Conservation (phyloP, 2,797 vertebrate species). For the Oryzias dopingdopingensis region DNA sequence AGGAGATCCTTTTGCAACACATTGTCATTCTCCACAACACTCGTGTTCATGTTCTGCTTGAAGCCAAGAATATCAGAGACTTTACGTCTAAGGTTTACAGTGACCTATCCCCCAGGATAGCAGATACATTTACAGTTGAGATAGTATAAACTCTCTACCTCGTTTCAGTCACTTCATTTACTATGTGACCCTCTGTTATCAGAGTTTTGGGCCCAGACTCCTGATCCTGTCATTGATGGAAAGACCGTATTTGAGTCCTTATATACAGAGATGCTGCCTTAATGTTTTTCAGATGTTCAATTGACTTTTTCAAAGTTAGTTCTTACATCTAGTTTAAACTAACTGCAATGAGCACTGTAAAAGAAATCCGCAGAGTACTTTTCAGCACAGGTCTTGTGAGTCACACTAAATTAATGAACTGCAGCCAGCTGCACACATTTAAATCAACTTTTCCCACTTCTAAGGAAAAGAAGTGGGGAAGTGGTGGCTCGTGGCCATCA, state of each 20-base stretch:
- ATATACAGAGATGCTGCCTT: conserved; percentile 25
- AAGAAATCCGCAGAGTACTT: conserved; percentile 65
- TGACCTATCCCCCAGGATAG: conserved; percentile 19
- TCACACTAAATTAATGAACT: conserved; percentile 61
- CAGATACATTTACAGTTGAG: conserved; percentile 15
- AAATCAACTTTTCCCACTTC: conserved; percentile 69
- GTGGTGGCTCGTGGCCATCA: conserved; percentile 54
- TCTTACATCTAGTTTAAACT: conserved; percentile 32
- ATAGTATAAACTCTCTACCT: conserved; percentile 21
- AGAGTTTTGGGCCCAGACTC: too few relatives aligned
- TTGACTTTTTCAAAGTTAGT: conserved; percentile 51
- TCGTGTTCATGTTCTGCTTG: conserved; percentile 10
- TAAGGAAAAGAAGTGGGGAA: conserved; percentile 39
- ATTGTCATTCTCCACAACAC: neutral
- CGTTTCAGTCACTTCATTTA: conserved; percentile 39
- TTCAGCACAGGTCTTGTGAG: conserved; percentile 37
- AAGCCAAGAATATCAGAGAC: conserved; percentile 19
- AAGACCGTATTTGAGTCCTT: conserved; percentile 34
- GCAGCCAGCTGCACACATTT: conserved; percentile 71
- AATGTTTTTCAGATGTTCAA: conserved; percentile 58
- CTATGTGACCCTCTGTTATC: neutral
- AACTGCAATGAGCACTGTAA: conserved; percentile 43
- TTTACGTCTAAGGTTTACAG: conserved; percentile 12
- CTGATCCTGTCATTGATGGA: too few relatives aligned
- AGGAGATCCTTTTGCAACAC: neutral